A percentile compares a stretch with the other conserved stretches of the same genome.
These are phyloP conservation scores for Sisyra nigra DNA, from an alignment of 2,888 invertebrate species.

Conservation along the genomic window DNA sequence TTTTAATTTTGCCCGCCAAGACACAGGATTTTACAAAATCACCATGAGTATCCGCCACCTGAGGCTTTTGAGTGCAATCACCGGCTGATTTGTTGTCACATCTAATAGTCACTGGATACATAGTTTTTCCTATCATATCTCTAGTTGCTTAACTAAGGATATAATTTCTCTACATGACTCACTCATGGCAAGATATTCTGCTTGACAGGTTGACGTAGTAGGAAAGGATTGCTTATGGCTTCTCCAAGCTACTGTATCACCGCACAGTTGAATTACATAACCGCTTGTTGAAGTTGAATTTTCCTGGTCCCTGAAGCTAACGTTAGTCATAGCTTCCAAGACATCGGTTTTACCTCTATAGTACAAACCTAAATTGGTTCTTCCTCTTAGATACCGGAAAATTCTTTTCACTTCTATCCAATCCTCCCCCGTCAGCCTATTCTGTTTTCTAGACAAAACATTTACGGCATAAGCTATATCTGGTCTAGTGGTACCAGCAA, in stretches of 20 bases:
- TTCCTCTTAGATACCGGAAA: conserved; percentile 11
- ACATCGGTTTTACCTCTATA: conserved; percentile 8
- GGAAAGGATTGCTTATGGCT: conserved; percentile 12
- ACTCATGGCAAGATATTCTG: conserved; percentile 14
- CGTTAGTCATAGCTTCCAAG: conserved; percentile 13
- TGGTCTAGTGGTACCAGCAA: conserved; percentile 11
- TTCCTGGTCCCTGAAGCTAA: conserved; percentile 13
- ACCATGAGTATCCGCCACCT: conserved; percentile 13
- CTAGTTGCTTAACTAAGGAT: conserved; percentile 12
- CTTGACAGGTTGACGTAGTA: conserved; percentile 8
- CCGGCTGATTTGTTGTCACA: conserved; percentile 15
- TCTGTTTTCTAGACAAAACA: conserved; percentile 11
- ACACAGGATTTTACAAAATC: conserved; percentile 14
- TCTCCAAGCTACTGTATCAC: conserved; percentile 13
- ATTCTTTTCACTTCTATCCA: conserved; percentile 11
- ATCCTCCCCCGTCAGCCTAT: conserved; percentile 9
- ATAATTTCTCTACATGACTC: conserved; percentile 13
- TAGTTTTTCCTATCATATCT: conserved; percentile 10
- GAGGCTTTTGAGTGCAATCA: conserved; percentile 11
- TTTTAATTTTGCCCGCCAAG: conserved; percentile 11
- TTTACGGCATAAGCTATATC: conserved; percentile 11
- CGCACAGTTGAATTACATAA: conserved; percentile 10
- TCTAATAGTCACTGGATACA: conserved; percentile 12
- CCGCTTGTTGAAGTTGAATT: conserved; percentile 10
- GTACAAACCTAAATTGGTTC: conserved; percentile 9